A percentile compares a stretch with the other conserved stretches of the same genome.
Conservation (phyloP, 1,140 invertebrate genomes). For the Leptonema lineaticorne region DNA sequence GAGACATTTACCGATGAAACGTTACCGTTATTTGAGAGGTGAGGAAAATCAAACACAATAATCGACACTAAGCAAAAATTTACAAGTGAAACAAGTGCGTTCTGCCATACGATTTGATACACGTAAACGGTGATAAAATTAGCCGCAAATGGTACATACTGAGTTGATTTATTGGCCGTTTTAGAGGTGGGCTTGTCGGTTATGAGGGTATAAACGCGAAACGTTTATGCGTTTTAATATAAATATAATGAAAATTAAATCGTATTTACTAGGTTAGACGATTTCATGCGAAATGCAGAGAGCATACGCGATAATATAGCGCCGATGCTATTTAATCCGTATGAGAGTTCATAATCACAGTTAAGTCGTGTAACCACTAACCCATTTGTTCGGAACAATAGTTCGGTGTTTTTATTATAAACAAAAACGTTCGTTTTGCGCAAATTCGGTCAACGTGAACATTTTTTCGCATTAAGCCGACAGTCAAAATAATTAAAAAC, state of each 20-base stretch:
- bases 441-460: slow-evolving; percentile 12
- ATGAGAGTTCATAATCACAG: slow-evolving; percentile 9
- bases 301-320: too few species aligned
- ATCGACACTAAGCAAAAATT: slow-evolving; percentile 8
- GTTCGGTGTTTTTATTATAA: not conserved
- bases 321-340: slow-evolving; percentile 1
- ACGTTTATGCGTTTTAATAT: too few species aligned
- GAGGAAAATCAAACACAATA: slow-evolving; percentile 24
- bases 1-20: not conserved
- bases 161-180: slow-evolving; percentile 4
- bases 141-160: not conserved
- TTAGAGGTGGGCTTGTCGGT: too few species aligned
- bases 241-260: too few species aligned
- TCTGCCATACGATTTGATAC: slow-evolving; percentile 17
- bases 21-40: slow-evolving; percentile 14
- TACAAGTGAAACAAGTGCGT: slow-evolving; percentile 19
- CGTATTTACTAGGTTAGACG: too few species aligned
- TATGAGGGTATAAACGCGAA: too few species aligned
- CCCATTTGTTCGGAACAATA: slow-evolving; percentile 5
- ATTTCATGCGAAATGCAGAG: slow-evolving; percentile 1
- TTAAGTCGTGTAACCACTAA: slow-evolving; percentile 18
- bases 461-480: slow-evolving; percentile 3
- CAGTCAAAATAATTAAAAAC: slow-evolving; percentile 11
- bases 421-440: not conserved
- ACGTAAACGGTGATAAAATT: slow-evolving; percentile 10